Base-by-base conservation (phyloP, 2,888 invertebrate genomes). In the Hydraecia micacea region DNA sequence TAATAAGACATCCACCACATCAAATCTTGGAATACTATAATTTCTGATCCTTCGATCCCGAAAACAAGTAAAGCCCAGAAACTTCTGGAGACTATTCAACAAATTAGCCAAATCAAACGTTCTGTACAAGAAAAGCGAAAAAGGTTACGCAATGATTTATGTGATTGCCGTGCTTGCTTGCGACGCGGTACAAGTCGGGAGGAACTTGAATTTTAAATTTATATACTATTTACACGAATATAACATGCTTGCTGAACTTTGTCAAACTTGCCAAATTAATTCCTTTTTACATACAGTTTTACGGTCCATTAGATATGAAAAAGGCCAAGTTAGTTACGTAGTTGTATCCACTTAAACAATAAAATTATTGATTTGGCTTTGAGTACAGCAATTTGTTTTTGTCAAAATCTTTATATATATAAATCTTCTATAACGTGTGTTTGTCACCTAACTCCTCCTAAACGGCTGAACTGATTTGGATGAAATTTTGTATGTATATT, bases 141-240 rank as follows among this genome's bases (percentile, higher is more conserved):
- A 82, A 71, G 68, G 88, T 89, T 82, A 87, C 87, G 88, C 92
- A 92, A 92, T 92, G 92, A 91, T 88, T 91, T 92, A 88, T 92
- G 91, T 91, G 92, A 92, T 92, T 92, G 90, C 90, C 85, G 84
- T 73, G 80, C 85, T 82, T 84, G 79, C 77, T 86, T 81, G 74
- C 9, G 75, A 52, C 4, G 66, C 13, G 82, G 84, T 42, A 11
- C 84, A 81, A 87, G 83, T 46, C 2, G 70, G 0, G 7, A 78
- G 78, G 11, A 62, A 21, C 62, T 32, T 32, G 11, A 9, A 9
- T 62, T 28, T 62, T 28, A 4, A 63, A 32, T n/a, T n/a, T 21
- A 11, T 63, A 63, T 36, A 21, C 11, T 63, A 65, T 65, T 65
- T 36, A 65, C 7, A 65, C 25, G 36, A 36, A 65, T 25, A 32